Evolutionary conservation across 2,888 invertebrate genomes (phyloP).

Genomic region (Ferdinandea cuprea): DNA sequence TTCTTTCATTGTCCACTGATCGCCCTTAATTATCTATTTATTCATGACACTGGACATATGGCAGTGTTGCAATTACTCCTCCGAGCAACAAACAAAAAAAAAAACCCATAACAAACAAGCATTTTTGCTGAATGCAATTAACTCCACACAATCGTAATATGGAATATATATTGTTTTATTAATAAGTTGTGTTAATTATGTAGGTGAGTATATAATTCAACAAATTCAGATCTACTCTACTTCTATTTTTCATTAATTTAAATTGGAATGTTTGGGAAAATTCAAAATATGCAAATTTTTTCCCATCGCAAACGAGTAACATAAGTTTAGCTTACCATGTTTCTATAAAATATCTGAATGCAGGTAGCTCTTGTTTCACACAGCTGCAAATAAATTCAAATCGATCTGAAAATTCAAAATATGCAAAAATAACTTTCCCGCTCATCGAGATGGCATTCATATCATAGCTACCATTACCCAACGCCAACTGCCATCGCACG

Average conservation of each 20-base stretch:
- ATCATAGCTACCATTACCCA: slow-evolving; percentile 19
- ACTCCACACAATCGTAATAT: no score
- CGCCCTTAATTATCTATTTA: neutral
- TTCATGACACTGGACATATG: neutral
- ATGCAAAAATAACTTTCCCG: slow-evolving; percentile 70
- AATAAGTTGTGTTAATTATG: no score
- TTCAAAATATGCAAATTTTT: no score
- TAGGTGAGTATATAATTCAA: no score
- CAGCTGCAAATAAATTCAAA: slow-evolving; percentile 30
- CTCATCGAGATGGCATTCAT: slow-evolving; percentile 47
- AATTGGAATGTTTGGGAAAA: no score
- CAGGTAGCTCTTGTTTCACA: neutral
- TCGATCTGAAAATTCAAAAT: slow-evolving; percentile 37
- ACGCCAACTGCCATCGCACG: slow-evolving; percentile 26
- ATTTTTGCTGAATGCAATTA: no score
- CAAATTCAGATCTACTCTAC: no score
- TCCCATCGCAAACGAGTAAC: neutral
- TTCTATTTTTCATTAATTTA: no score
- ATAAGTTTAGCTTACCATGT: neutral
- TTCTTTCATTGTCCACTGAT: neutral
- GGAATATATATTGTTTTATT: no score
- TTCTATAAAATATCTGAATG: neutral
- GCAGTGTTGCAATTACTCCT: no score
- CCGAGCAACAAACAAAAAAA: no score
- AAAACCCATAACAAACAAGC: no score